phyloP scores from a whole-genome alignment of 2,888 invertebrate genomes.

The Plebejus melissa region DNA sequence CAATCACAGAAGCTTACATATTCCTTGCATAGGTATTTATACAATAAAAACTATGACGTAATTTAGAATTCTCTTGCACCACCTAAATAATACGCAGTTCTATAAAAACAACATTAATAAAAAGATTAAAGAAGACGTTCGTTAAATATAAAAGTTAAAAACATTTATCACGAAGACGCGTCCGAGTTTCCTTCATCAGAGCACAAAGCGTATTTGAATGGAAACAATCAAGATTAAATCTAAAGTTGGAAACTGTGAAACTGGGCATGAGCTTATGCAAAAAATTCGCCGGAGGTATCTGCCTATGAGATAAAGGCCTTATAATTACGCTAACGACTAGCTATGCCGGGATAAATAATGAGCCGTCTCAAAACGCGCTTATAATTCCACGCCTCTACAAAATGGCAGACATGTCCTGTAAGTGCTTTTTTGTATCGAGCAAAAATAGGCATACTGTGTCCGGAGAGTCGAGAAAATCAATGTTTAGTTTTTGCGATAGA shows the following conservation, averaged over 20 bases:
- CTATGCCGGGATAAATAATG: constrained; percentile 51
- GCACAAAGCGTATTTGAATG: constrained; percentile 41
- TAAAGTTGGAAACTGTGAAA: constrained; percentile 41
- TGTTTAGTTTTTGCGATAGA: neutral
- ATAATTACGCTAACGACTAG: constrained; percentile 43
- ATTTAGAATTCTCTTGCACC: neutral
- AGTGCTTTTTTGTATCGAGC: constrained; percentile 4
- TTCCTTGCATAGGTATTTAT: neutral
- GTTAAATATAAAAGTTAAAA: constrained; percentile 2
- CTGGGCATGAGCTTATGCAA: constrained; percentile 39
- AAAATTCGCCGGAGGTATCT: constrained; percentile 43
- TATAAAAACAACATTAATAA: neutral
- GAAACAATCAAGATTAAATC: constrained; percentile 45
- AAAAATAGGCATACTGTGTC: constrained; percentile 6
- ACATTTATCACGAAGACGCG: constrained; percentile 1
- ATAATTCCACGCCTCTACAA: constrained; percentile 22
- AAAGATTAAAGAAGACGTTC: neutral
- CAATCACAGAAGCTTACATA: neutral
- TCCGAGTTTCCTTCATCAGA: constrained; percentile 18
- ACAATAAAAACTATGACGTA: neutral
- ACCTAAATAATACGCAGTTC: neutral
- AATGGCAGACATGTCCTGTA: constrained; percentile 3
- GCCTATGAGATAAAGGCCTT: constrained; percentile 38
- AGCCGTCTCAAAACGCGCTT: constrained; percentile 36
- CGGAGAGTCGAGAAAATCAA: neutral